Evolutionary conservation across 2,888 invertebrate genomes (phyloP).

Genomic region (Arrhopalites spinosus): DNA sequence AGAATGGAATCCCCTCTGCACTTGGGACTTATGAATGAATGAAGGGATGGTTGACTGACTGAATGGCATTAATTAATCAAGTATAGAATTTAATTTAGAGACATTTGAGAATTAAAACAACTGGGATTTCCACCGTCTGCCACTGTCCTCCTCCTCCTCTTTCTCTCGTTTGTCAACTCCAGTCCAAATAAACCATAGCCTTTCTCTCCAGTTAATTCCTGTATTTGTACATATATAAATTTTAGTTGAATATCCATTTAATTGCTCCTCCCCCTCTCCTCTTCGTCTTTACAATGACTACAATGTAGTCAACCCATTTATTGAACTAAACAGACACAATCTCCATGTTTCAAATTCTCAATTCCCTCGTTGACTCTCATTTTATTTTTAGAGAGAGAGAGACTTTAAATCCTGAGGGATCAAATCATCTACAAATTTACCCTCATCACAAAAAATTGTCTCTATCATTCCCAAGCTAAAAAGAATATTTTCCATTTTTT

Average conservation of each 20-base stretch:
- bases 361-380: too few relatives aligned
- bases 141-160: conserved; percentile 35
- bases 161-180: conserved; percentile 34
- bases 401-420: too few relatives aligned
- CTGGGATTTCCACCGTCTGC: conserved; percentile 45
- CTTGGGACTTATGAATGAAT: conserved; percentile 29
- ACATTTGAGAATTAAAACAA: conserved; percentile 55
- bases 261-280: not conserved
- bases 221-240: not conserved
- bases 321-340: too few relatives aligned
- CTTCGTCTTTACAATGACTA: conserved; percentile 5
- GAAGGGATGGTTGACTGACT: conserved; percentile 41
- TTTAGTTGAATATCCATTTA: too few relatives aligned
- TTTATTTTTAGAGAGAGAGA: too few relatives aligned
- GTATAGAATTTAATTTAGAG: conserved; percentile 57
- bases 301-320: too few relatives aligned
- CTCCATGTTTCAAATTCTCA: too few relatives aligned
- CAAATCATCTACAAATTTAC: too few relatives aligned
- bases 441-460: not conserved
- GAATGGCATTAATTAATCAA: conserved; percentile 57
- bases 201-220: conserved; percentile 5
- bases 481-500: not conserved
- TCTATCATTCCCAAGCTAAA: conserved; percentile 17
- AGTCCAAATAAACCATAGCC: not conserved
- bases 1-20: conserved; percentile 18